These are phyloP conservation scores for Cryptoleucopteryx plumbea DNA, from an alignment of 2,113 vertebrate genomes.

Conservation along the genomic window DNA sequence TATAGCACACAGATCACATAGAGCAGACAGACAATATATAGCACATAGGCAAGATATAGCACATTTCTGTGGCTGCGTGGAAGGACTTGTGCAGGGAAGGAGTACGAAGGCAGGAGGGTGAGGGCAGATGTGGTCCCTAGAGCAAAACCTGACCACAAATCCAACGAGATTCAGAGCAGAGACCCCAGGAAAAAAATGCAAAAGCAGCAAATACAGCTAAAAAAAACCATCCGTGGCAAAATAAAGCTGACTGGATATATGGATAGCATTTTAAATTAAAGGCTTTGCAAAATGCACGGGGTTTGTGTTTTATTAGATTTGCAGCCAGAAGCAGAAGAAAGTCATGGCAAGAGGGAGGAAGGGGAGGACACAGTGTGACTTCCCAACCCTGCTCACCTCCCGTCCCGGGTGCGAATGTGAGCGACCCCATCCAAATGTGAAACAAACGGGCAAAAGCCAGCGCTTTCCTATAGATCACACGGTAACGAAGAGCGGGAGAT, in stretches of 20 bases:
- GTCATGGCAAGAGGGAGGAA: background rate
- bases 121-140: background rate
- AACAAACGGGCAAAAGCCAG: background rate
- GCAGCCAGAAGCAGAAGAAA: background rate
- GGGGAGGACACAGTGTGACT: background rate
- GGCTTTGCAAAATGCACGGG: background rate
- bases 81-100: background rate
- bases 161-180: background rate
- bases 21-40: background rate
- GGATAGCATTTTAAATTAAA: background rate
- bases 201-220: background rate
- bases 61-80: background rate
- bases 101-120: background rate
- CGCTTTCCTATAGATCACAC: accelerated
- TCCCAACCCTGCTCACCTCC: background rate
- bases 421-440: accelerated
- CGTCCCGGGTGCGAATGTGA: background rate
- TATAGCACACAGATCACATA: background rate
- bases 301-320: background rate
- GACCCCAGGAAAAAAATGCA: background rate
- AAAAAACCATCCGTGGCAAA: background rate
- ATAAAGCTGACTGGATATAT: background rate
- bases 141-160: background rate
- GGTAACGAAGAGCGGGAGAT: background rate
- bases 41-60: background rate